These are phyloP conservation scores for Eilema caniola DNA, from an alignment of 2,888 invertebrate genomes.

Conservation along the genomic window DNA sequence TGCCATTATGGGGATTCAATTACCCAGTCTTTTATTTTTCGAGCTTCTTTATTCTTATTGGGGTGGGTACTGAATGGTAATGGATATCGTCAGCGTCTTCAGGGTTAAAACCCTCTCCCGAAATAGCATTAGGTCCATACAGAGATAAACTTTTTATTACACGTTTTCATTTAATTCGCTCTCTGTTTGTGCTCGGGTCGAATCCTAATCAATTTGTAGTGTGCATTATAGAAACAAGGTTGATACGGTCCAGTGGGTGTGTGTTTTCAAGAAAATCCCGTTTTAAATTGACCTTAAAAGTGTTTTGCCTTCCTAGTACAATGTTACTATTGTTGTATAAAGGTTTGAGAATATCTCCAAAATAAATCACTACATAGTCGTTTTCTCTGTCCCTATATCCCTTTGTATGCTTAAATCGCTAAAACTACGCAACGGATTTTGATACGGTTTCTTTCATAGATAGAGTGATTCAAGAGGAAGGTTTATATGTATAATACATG, in stretches of 20 bases:
- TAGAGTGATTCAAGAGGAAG: too few relatives aligned
- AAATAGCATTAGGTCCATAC: slow-evolving; percentile 55
- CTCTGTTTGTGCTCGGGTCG: slow-evolving; percentile 43
- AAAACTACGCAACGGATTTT: too few relatives aligned
- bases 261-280: slow-evolving; percentile 20
- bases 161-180: slow-evolving; percentile 56
- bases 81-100: slow-evolving; percentile 60
- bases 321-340: too few relatives aligned
- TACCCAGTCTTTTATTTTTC: slow-evolving; percentile 73
- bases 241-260: slow-evolving; percentile 22
- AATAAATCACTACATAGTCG: too few relatives aligned
- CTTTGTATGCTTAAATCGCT: too few relatives aligned
- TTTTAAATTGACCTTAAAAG: background rate
- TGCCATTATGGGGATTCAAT: slow-evolving; percentile 78
- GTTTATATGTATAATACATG: too few relatives aligned
- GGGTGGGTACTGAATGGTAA: slow-evolving; percentile 62
- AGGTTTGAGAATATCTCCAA: too few relatives aligned
- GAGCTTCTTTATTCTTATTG: slow-evolving; percentile 68
- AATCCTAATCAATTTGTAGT: slow-evolving; percentile 53
- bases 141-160: slow-evolving; percentile 58
- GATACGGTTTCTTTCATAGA: too few relatives aligned
- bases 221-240: slow-evolving; percentile 34
- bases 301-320: too few relatives aligned
- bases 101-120: slow-evolving; percentile 56
- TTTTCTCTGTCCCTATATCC: too few relatives aligned